A percentile compares a stretch with the other conserved stretches of the same genome.
phyloP scores from a whole-genome alignment of 2,113 vertebrate genomes.

The pig (Sus scrofa) region DNA sequence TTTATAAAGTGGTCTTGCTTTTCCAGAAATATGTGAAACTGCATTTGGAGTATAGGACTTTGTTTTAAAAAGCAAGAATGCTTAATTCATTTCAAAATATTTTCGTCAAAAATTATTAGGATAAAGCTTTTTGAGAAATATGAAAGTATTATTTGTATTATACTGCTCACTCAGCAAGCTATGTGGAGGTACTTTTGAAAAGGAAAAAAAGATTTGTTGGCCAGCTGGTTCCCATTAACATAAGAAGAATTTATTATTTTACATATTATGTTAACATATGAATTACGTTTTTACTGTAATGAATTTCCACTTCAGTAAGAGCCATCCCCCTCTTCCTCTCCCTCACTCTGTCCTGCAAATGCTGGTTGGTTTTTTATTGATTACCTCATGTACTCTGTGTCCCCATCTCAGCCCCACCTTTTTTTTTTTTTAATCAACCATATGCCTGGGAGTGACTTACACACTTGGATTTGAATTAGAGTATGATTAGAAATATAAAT shows the following conservation, averaged over 20 bases:
- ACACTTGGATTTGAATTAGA: neutral
- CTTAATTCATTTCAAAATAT: neutral
- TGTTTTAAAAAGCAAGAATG: neutral
- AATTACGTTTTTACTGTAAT: constrained; percentile 7
- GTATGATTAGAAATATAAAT: too few species aligned
- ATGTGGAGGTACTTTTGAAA: constrained; percentile 6
- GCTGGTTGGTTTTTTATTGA: constrained; percentile 21
- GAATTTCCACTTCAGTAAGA: neutral
- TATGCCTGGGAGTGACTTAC: neutral
- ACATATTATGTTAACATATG: neutral
- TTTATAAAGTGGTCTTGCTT: neutral
- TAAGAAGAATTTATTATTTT: neutral
- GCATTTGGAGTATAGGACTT: neutral
- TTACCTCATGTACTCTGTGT: neutral
- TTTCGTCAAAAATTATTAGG: constrained; percentile 29
- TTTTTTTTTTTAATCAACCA: neutral
- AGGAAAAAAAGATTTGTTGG: neutral
- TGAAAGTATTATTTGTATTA: neutral
- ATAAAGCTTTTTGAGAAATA: neutral
- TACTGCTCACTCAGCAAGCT: neutral
- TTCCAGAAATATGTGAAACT: neutral
- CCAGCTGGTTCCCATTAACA: neutral
- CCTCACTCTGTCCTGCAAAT: neutral
- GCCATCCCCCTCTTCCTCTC: neutral
- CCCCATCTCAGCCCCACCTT: neutral